Evolutionary conservation across 2,888 invertebrate genomes (phyloP).

Genomic region (Eupithecia exiguata): DNA sequence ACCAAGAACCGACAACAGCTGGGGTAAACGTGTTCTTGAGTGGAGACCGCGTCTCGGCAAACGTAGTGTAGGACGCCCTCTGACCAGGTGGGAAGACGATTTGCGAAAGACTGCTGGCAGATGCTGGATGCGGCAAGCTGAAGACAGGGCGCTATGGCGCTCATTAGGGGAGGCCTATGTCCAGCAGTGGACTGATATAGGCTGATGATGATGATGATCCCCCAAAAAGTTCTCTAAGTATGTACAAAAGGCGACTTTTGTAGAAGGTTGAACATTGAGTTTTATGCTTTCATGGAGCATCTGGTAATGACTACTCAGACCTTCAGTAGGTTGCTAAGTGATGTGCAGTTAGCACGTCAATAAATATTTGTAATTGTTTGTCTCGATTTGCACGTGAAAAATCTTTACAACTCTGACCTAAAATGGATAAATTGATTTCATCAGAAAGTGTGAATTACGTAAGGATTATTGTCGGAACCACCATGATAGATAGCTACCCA

Average conservation of each 20-base stretch:
- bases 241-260: neutral
- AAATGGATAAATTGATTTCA: conserved; percentile 26
- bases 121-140: too few relatives aligned
- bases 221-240: neutral
- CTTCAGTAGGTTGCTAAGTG: conserved; percentile 40
- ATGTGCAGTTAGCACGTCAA: conserved; percentile 36
- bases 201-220: too few relatives aligned
- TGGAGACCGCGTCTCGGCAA: too few relatives aligned
- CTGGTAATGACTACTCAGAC: conserved; percentile 15
- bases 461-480: neutral
- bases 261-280: neutral
- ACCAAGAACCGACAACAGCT: too few relatives aligned
- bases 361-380: conserved; percentile 36
- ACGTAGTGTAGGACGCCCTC: too few relatives aligned
- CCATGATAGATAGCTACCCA: neutral
- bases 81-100: too few relatives aligned
- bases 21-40: too few relatives aligned
- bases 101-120: too few relatives aligned
- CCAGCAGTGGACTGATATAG: too few relatives aligned
- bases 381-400: conserved; percentile 34
- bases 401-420: conserved; percentile 34
- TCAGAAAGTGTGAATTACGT: neutral
- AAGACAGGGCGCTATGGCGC: too few relatives aligned
- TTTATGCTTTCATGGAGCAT: neutral
- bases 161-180: too few relatives aligned